Evolutionary conservation across 2,888 invertebrate species (phyloP).

Genomic region (Macrosoma leucophasiata): DNA sequence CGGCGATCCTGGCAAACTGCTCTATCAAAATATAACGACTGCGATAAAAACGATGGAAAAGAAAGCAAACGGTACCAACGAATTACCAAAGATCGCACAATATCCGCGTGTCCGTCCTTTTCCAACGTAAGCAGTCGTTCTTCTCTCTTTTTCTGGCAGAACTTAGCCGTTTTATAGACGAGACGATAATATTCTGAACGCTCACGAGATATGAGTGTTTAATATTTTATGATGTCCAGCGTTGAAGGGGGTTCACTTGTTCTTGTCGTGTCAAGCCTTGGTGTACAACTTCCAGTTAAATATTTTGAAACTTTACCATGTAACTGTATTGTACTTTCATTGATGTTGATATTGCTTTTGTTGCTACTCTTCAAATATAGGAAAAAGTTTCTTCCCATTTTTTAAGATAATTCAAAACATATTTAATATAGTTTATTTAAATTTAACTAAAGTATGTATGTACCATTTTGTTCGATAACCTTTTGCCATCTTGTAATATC

Average conservation of each 20-base stretch:
- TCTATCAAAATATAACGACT: slow-evolving; percentile 74
- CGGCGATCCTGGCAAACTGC: slow-evolving; percentile 65
- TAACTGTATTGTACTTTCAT: no score
- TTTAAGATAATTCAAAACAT: no score
- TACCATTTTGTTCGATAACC: no score
- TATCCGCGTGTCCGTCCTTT: slow-evolving; percentile 50
- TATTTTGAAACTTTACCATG: no score
- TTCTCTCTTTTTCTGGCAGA: slow-evolving; percentile 49
- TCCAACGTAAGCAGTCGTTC: slow-evolving; percentile 43
- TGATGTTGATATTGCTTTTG: no score
- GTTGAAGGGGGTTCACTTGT: slow-evolving; percentile 41
- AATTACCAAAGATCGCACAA: slow-evolving; percentile 70
- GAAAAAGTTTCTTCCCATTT: no score
- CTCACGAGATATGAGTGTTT: slow-evolving; percentile 65
- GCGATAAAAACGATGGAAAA: slow-evolving; percentile 73
- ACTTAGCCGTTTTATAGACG: slow-evolving; percentile 64
- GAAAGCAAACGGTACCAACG: slow-evolving; percentile 69
- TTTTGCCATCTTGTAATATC: no score
- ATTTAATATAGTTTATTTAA: no score
- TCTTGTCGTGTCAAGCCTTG: slow-evolving; percentile 17
- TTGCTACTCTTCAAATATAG: no score
- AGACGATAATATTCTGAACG: slow-evolving; percentile 71
- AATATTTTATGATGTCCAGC: slow-evolving; percentile 72
- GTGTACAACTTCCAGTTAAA: no score
- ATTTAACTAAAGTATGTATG: no score